A percentile compares a stretch with the other conserved stretches of the same genome.
Evolutionary conservation across 2,113 vertebrate species (phyloP).

Genomic region (Triplophysa siluroides): DNA sequence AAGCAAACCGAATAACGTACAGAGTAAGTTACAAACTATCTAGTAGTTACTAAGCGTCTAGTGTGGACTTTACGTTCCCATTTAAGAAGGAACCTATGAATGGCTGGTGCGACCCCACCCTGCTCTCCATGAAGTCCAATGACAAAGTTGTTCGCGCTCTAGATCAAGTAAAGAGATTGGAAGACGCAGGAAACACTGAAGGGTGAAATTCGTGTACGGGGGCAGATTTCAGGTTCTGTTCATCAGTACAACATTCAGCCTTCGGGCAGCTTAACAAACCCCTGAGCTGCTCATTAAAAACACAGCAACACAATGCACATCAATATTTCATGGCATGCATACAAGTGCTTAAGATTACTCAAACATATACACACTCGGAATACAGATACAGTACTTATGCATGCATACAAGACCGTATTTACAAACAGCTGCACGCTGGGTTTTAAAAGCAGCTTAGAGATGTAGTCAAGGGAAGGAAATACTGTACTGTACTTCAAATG

Average conservation of each 20-base stretch:
- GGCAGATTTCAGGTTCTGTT: slow-evolving; percentile 3
- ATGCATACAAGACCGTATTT: slow-evolving; percentile 20
- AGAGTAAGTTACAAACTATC: too few species aligned
- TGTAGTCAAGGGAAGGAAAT: too few species aligned
- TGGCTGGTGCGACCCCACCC: too few species aligned
- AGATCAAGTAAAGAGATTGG: neutral
- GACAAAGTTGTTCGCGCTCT: slow-evolving; percentile 1
- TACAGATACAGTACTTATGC: neutral
- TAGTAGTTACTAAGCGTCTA: too few species aligned
- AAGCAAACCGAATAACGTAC: too few species aligned
- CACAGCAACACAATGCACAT: slow-evolving; percentile 52
- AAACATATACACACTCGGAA: slow-evolving; percentile 39
- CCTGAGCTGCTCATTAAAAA: slow-evolving; percentile 57
- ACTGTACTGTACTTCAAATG: too few species aligned
- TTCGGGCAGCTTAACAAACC: slow-evolving; percentile 26
- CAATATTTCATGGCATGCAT: slow-evolving; percentile 60
- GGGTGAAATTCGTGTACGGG: slow-evolving; percentile 6
- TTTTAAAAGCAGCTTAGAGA: neutral
- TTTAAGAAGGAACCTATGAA: too few species aligned
- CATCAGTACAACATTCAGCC: slow-evolving; percentile 7
- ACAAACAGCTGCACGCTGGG: neutral
- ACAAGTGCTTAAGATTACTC: slow-evolving; percentile 32
- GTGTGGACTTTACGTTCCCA: too few species aligned
- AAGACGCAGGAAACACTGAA: slow-evolving; percentile 35
- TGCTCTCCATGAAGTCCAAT: neutral